Base-by-base conservation (phyloP, 2,888 invertebrate species). In the Esperia sulphurella region DNA sequence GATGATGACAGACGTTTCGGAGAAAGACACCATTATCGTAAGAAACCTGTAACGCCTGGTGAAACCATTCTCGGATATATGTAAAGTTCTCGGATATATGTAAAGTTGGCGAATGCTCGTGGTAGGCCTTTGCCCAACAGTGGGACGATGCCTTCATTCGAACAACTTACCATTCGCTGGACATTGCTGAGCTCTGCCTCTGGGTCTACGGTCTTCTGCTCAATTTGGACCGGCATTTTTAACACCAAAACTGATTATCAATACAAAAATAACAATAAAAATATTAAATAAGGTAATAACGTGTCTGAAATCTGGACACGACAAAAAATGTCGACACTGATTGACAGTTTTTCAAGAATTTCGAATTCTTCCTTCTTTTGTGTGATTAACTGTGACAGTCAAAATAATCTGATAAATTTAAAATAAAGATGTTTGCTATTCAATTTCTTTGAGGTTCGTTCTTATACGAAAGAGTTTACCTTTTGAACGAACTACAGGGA, bases 171-270 rank as follows among this genome's bases (percentile, higher is more conserved):
- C 62, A 63, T 83, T 54, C 83, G 61, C 50, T 83, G 81, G 1
- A 77, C 87, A 81, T 85, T 87, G 72, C 85, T 87, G 12, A 87
- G 77, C 47, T 89, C 87, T 0, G 83, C 84, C 54, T 89, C 88
- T 0, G 85, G 88, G 37, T 89, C 88, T 0, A 81, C 54, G 0
- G 65, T 68, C 59, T 88, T 88, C 63, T 77, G 82, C 50, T 87
- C 85, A 0, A 83, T 74, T 54, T 76, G 75, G 0, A 69, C 49
- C 42, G 83, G 80, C 87, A 89, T 87, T n/a, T 41, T 4, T 28
- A n/a, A 28, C 14, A 21, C 21, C 21, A 9, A 28, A 9, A 12
- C 28, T 10, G 13, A n/a, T 41, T 41, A 1, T 13, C 29, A 41
- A 30, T 30, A 41, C 10, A n/a, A n/a, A n/a, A n/a, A n/a, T n/a